phyloP scores from a whole-genome alignment of 2,888 invertebrate genomes.

The Furcula furcula region DNA sequence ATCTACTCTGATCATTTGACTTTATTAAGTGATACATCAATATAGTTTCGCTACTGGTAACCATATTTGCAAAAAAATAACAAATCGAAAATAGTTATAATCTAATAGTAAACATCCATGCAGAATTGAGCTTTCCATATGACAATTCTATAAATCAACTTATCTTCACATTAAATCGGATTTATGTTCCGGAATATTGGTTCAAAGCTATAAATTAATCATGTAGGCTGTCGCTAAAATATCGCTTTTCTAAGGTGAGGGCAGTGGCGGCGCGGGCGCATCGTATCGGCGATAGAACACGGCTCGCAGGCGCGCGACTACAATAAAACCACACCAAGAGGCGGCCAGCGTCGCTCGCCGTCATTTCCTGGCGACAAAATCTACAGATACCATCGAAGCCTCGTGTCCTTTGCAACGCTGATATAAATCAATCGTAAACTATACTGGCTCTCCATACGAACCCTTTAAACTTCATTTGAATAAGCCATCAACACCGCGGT shows the following conservation, averaged over 20 bases:
- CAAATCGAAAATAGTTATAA: conserved; percentile 4
- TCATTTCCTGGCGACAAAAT: conserved; percentile 78
- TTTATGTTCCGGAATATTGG: conserved; percentile 66
- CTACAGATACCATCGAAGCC: conserved; percentile 71
- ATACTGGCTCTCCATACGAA: conserved; percentile 35
- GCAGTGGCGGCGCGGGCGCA: conserved; percentile 56
- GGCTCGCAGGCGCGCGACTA: conserved; percentile 49
- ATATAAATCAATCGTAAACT: conserved; percentile 67
- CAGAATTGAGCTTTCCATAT: conserved; percentile 39
- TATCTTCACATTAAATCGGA: conserved; percentile 73
- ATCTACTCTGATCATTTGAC: not conserved
- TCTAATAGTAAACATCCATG: conserved; percentile 26
- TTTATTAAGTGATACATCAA: too few species aligned
- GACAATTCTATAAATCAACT: conserved; percentile 68
- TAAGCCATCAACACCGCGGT: conserved; percentile 60
- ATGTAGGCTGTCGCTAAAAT: conserved; percentile 80
- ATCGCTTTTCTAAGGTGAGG: conserved; percentile 65
- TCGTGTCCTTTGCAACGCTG: conserved; percentile 52
- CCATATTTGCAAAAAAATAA: not conserved
- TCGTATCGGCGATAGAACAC: conserved; percentile 62
- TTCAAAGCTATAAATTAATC: conserved; percentile 77
- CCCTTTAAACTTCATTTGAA: conserved; percentile 66
- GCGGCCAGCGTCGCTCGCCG: conserved; percentile 40
- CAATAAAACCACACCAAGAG: conserved; percentile 58
- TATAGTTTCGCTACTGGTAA: not conserved